Conservation (phyloP, 2,113 vertebrate species). For the Dermatemys mawii region DNA sequence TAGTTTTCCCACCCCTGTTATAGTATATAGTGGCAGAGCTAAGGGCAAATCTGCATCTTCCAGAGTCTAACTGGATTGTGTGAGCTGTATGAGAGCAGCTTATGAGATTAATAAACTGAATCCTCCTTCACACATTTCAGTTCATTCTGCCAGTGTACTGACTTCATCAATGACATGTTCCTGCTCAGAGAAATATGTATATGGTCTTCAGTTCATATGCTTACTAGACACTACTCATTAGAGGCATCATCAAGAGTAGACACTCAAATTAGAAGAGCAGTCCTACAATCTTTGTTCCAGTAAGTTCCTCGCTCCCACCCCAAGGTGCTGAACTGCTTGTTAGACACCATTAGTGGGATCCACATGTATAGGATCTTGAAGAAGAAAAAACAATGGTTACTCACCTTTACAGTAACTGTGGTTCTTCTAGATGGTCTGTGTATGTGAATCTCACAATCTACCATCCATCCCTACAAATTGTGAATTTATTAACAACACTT, state of each 20-base stretch:
- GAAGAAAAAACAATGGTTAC: not conserved
- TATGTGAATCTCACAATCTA: not conserved
- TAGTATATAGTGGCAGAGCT: not conserved
- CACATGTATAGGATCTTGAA: not conserved
- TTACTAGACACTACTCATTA: not conserved
- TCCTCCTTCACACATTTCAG: not conserved
- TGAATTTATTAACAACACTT: not conserved
- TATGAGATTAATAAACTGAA: not conserved
- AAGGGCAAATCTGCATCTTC: not conserved
- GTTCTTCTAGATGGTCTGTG: not conserved
- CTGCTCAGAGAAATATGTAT: not conserved
- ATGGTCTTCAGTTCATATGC: not conserved
- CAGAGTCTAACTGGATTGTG: not conserved
- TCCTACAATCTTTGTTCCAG: not conserved
- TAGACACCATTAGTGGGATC: not conserved
- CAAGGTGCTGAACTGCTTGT: not conserved
- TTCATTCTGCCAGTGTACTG: not conserved
- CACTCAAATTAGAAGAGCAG: not conserved
- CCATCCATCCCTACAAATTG: not conserved
- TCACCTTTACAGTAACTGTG: not conserved
- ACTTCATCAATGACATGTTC: not conserved
- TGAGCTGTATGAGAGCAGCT: not conserved
- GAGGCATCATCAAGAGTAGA: not conserved
- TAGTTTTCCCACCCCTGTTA: too few species aligned
- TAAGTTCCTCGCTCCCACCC: not conserved